These are phyloP conservation scores for Lacerta bilineata DNA, from an alignment of 2,797 vertebrate genomes.

Conservation along the genomic window DNA sequence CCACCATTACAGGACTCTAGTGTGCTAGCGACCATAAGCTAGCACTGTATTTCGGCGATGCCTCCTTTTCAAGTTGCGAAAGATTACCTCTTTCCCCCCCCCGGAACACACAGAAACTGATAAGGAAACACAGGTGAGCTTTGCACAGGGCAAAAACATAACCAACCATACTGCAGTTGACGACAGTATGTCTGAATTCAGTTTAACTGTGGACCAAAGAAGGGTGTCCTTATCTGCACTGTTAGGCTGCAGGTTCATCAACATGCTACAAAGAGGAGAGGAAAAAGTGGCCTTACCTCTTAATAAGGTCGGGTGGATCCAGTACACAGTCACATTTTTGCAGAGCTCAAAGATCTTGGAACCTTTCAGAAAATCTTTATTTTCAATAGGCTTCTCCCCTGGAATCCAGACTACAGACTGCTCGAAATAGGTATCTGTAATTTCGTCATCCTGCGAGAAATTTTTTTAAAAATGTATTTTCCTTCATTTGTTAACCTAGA, in stretches of 20 bases:
- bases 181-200: background rate
- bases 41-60: background rate
- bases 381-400: constrained; percentile 91
- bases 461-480: background rate
- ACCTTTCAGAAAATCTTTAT: constrained; percentile 90
- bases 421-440: constrained; percentile 87
- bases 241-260: background rate
- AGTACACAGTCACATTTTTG: constrained; percentile 92
- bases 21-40: background rate
- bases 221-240: too few species aligned
- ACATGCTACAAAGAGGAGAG: background rate
- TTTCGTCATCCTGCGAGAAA: constrained; percentile 85
- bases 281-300: constrained; percentile 80
- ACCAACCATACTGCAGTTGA: constrained; percentile 40
- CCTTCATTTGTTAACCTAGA: background rate
- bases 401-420: constrained; percentile 94
- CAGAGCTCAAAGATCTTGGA: constrained; percentile 97
- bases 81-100: constrained; percentile 36
- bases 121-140: constrained; percentile 60
- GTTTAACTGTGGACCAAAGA: background rate
- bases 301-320: constrained; percentile 91
- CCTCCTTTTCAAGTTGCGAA: background rate
- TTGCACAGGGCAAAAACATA: constrained; percentile 51
- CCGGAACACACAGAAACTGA: constrained; percentile 21
- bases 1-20: background rate